These are phyloP conservation scores for Uromys caudimaculatus DNA, from an alignment of 2,797 vertebrate genomes.

Conservation along the genomic window DNA sequence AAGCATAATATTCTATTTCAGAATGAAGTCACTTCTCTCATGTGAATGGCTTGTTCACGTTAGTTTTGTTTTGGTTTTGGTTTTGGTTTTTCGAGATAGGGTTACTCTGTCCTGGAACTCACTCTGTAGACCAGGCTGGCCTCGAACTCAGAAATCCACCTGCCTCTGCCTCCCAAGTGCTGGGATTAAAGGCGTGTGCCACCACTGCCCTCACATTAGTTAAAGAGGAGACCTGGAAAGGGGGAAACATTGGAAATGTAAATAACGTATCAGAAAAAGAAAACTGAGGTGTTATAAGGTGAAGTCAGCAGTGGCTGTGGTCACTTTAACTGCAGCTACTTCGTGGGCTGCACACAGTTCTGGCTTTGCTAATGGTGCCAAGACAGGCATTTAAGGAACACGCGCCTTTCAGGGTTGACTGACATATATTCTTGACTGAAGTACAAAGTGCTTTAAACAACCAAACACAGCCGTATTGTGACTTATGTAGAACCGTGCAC, in stretches of 20 bases:
- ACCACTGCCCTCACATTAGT: no score
- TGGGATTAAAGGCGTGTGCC: no score
- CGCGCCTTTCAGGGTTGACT: not conserved
- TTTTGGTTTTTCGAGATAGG: no score
- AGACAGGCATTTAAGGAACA: not conserved
- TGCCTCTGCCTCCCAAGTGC: no score
- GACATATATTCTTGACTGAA: not conserved
- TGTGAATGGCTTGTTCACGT: not conserved
- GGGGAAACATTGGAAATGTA: no score
- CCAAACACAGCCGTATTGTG: not conserved
- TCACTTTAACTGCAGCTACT: not conserved
- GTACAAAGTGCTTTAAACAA: not conserved
- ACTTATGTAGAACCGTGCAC: not conserved
- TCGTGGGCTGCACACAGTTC: not conserved
- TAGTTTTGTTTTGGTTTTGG: no score
- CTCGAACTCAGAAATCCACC: no score
- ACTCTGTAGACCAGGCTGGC: no score
- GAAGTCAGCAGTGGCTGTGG: not conserved
- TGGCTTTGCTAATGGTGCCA: not conserved
- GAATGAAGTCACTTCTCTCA: not conserved
- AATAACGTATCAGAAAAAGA: no score
- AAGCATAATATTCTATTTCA: slow-evolving; percentile 12
- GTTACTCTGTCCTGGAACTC: no score
- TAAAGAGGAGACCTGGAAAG: no score
- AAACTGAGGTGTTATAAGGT: not conserved